Base-by-base conservation (phyloP, 1,140 invertebrate genomes). In the Patella vulgata region DNA sequence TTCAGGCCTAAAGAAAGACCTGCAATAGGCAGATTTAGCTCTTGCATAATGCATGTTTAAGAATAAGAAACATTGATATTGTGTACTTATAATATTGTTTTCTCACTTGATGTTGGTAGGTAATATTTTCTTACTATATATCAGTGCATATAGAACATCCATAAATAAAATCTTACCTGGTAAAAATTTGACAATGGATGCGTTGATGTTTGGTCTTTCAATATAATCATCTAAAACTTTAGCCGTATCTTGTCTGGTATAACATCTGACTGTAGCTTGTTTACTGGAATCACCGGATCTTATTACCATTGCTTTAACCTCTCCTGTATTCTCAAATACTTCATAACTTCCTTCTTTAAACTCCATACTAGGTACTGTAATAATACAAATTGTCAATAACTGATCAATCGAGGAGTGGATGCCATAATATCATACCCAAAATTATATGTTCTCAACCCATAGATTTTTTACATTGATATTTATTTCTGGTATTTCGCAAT, bases 241-340 rank as follows among this genome's bases (percentile, higher is more conserved):
- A 4, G 85, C 85, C 6, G 80, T 75, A 5, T 66, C 73, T 56
- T 85, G 85, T 23, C 84, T 71, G 1, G 85, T 86, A 68, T 82
- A 85, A 67, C 85, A 86, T 14, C 82, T 63, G 0, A 86, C 77
- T 33, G 73, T 71, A 14, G 82, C 77, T 36, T 62, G 64, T 14
- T 80, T 72, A 43, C 63, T 77, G 21, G 82, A 51, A 61, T 86
- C 85, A 3, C 85, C 85, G 46, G 70, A 67, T 11, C 85, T 68
- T 0, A 75, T 61, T 19, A 86, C 75, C 30, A 68, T 50, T 5
- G 81, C 75, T 12, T 73, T 73, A 6, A 85, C 74, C 27, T 67
- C 55, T 6, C 75, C 78, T 17, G 84, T 78, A 54, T 79, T 79
- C 59, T 86, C 85, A 61, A 68, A 57, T 9, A 80, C 80, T 14